Conservation (phyloP, 2,113 vertebrate species). For the Psittacara wagleri region DNA sequence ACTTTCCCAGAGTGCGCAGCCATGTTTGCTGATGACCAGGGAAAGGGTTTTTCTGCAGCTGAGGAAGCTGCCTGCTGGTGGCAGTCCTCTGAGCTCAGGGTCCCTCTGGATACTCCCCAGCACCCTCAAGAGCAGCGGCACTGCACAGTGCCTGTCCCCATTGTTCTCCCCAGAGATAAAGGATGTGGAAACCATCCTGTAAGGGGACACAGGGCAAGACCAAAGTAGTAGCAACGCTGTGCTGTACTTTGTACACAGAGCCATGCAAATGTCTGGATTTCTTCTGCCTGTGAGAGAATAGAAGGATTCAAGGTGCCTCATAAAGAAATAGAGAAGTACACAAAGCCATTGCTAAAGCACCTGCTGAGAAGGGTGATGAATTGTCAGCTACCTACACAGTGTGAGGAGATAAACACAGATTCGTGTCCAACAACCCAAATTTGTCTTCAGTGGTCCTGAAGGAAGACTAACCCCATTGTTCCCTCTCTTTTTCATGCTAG, state of each 20-base stretch:
- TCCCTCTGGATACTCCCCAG: not conserved
- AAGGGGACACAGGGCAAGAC: not conserved
- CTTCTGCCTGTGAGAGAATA: not conserved
- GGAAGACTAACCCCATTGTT: not conserved
- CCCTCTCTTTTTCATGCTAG: not conserved
- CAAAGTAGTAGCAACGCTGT: not conserved
- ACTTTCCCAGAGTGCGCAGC: not conserved
- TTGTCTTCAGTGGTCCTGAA: not conserved
- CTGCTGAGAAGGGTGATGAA: not conserved
- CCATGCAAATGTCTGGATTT: not conserved
- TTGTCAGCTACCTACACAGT: not conserved
- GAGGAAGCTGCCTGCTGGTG: not conserved
- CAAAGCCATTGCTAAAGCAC: not conserved
- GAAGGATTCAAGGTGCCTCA: not conserved
- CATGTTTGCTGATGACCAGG: not conserved
- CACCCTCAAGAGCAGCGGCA: not conserved
- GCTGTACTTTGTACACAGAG: not conserved
- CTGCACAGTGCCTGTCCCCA: not conserved
- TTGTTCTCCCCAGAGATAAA: not conserved
- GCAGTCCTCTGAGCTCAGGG: not conserved
- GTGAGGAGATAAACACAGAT: not conserved
- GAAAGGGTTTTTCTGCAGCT: not conserved
- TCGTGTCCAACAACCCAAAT: not conserved
- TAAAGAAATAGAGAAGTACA: not conserved
- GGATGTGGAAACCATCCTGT: not conserved